These are phyloP conservation scores for Phrynosoma blainvillii DNA, from an alignment of 2,113 vertebrate genomes.

Conservation along the genomic window DNA sequence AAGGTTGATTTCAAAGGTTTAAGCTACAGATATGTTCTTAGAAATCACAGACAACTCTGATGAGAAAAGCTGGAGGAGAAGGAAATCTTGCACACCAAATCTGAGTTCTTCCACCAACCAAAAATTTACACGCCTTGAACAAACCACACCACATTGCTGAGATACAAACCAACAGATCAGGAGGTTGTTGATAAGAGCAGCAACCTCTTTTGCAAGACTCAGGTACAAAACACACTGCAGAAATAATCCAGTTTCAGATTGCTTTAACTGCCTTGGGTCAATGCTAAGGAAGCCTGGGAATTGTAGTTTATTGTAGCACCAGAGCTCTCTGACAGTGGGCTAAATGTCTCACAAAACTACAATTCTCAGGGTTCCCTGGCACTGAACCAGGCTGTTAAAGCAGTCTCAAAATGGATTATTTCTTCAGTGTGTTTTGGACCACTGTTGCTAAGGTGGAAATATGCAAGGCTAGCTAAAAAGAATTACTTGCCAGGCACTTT, in stretches of 20 bases:
- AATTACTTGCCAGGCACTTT: neutral
- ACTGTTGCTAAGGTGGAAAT: neutral
- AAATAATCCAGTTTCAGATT: no score
- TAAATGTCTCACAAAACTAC: no score
- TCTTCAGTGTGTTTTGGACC: no score
- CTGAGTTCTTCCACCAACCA: slow-evolving; percentile 6
- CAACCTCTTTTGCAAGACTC: neutral
- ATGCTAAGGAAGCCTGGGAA: no score
- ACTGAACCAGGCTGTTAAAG: no score
- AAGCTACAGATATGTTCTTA: neutral
- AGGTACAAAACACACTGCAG: no score
- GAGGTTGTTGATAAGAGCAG: neutral
- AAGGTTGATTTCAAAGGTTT: neutral
- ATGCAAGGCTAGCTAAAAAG: neutral
- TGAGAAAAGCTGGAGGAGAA: neutral
- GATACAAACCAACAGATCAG: neutral
- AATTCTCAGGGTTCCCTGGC: no score
- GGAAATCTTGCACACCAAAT: neutral
- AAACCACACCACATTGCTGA: neutral
- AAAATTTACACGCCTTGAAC: neutral
- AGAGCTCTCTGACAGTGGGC: no score
- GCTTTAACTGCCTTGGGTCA: no score
- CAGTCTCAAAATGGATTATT: no score
- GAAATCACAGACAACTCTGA: neutral
- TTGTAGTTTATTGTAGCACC: no score